Conservation (phyloP, 2,113 vertebrate species). For the Tetraodon nigroviridis region DNA sequence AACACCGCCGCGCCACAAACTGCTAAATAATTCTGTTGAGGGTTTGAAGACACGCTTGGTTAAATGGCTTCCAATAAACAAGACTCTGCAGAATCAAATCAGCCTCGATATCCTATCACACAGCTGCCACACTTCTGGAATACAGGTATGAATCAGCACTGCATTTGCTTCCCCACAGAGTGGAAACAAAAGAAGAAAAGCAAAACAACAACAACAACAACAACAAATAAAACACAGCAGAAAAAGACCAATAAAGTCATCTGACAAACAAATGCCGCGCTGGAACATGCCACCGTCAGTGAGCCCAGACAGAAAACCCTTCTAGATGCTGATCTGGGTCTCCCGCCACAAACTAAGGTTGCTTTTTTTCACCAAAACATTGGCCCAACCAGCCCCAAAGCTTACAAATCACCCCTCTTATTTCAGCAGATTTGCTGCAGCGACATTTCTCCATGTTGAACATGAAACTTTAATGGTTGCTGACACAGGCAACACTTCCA, state of each 20-base stretch:
- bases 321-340: too few relatives aligned
- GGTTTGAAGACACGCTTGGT: conserved; percentile 40
- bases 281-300: too few relatives aligned
- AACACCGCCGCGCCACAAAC: conserved; percentile 21
- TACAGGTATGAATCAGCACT: conserved; percentile 28
- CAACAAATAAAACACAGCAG: too few relatives aligned
- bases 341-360: too few relatives aligned
- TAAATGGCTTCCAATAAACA: conserved; percentile 50
- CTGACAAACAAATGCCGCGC: background rate
- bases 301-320: too few relatives aligned
- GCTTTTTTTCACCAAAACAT: too few relatives aligned
- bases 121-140: conserved; percentile 41
- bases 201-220: background rate
- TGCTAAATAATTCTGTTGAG: conserved; percentile 43
- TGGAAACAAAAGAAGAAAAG: background rate
- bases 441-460: background rate
- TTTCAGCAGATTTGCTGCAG: too few relatives aligned
- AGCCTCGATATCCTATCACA: conserved; percentile 28
- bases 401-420: too few relatives aligned
- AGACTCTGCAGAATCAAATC: conserved; percentile 42
- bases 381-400: too few relatives aligned
- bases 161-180: conserved; percentile 29
- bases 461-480: conserved; percentile 1
- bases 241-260: conserved; percentile 12
- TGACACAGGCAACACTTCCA: background rate